phyloP scores from a whole-genome alignment of 2,888 invertebrate species.

The Escarpia spicata region DNA sequence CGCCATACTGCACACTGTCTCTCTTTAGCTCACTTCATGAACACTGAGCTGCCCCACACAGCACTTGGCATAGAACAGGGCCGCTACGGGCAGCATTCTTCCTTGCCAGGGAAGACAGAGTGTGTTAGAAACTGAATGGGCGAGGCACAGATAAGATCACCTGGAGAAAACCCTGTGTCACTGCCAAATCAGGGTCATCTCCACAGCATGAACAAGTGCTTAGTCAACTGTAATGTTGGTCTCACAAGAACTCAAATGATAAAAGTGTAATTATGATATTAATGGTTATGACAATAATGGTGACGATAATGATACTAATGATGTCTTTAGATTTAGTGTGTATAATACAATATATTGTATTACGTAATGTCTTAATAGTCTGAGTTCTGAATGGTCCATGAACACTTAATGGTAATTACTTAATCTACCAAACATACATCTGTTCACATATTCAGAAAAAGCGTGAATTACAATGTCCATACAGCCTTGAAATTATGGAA shows the following conservation, averaged over 20 bases:
- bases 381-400: no score
- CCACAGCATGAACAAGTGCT: background rate
- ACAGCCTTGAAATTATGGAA: no score
- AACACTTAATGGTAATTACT: no score
- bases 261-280: background rate
- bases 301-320: no score
- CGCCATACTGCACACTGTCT: background rate
- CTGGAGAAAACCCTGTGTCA: background rate
- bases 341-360: background rate
- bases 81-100: background rate
- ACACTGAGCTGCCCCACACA: background rate
- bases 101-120: conserved; percentile 3
- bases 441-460: no score
- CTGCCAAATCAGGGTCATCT: background rate
- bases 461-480: no score
- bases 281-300: background rate
- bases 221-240: background rate
- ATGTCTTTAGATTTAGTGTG: background rate
- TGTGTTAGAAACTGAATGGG: background rate
- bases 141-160: background rate
- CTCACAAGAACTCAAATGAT: background rate
- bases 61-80: background rate
- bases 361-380: no score
- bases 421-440: no score
- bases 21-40: background rate